Conservation (phyloP, 1,140 invertebrate species). For the Drosophila pseudoananassae region DNA sequence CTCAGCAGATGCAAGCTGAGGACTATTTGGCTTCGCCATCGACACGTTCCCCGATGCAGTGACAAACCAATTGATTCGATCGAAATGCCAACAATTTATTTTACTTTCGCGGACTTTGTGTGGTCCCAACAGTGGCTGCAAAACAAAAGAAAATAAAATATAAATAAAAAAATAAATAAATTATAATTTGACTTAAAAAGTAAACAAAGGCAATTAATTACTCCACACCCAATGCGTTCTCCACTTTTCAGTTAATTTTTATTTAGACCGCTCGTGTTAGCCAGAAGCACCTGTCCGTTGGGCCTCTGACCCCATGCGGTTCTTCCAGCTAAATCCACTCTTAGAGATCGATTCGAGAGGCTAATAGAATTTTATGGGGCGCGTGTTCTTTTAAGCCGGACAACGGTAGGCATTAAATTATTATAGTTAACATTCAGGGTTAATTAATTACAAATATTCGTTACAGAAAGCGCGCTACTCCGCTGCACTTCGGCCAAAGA, state of each 20-base stretch:
- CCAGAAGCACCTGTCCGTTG: conserved; percentile 38
- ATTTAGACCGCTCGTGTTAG: conserved; percentile 25
- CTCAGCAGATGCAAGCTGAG: conserved; percentile 3
- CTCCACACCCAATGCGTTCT: conserved; percentile 16
- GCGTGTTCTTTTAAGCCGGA: conserved; percentile 48
- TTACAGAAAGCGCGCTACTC: conserved; percentile 44
- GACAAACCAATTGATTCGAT: conserved; percentile 72
- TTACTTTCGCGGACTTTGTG: conserved; percentile 23
- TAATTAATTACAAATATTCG: conserved; percentile 82
- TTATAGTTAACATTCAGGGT: conserved; percentile 61
- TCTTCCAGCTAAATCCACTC: conserved; percentile 57
- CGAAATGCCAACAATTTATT: conserved; percentile 50
- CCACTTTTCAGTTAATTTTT: conserved; percentile 23
- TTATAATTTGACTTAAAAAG: conserved; percentile 9
- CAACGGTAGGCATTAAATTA: conserved; percentile 57
- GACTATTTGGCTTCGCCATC: conserved; percentile 41
- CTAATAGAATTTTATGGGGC: conserved; percentile 36
- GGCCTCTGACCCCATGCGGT: conserved; percentile 49
- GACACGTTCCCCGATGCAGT: conserved; percentile 51
- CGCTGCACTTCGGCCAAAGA: conserved; percentile 24
- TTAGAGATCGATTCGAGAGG: conserved; percentile 26
- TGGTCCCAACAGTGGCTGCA: conserved; percentile 18
- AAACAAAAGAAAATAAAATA: neutral
- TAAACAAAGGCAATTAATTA: conserved; percentile 2
- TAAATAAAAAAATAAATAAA: neutral